Evolutionary conservation across 2,888 invertebrate genomes (phyloP).

Genomic region (Colostygia pectinataria): DNA sequence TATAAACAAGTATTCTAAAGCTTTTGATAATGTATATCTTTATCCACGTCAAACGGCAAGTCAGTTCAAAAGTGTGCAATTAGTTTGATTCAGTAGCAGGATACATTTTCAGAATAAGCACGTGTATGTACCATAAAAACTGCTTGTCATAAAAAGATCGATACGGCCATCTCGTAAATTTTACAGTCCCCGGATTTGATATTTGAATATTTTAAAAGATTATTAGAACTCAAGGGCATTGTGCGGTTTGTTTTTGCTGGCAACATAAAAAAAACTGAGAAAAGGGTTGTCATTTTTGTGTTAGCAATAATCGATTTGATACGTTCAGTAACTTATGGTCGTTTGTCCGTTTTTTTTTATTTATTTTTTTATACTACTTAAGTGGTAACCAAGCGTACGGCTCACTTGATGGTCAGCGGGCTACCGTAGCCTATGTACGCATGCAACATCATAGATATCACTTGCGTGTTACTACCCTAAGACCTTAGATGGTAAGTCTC

Average conservation of each 20-base stretch:
- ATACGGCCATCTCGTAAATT: slow-evolving; percentile 59
- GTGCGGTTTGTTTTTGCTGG: slow-evolving; percentile 62
- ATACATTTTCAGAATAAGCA: slow-evolving; percentile 13
- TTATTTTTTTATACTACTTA: no score
- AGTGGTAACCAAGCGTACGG: no score
- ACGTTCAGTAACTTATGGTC: slow-evolving; percentile 23
- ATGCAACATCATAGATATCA: no score
- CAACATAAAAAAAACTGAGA: slow-evolving; percentile 50
- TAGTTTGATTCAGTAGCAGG: no score
- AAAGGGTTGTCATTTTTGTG: slow-evolving; percentile 58
- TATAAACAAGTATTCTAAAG: no score
- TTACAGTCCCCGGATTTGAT: slow-evolving; percentile 46
- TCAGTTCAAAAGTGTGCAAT: no score
- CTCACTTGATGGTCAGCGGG: no score
- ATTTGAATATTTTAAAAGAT: slow-evolving; percentile 42
- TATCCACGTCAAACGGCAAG: no score
- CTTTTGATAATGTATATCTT: no score
- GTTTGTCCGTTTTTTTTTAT: slow-evolving; percentile 16
- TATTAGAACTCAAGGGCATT: slow-evolving; percentile 50
- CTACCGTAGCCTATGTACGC: no score
- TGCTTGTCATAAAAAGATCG: slow-evolving; percentile 52
- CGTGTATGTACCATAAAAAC: slow-evolving; percentile 24
- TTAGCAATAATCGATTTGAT: slow-evolving; percentile 44
- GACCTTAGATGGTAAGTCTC: no score
- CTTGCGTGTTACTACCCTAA: no score